Conservation (phyloP, 2,888 invertebrate species). For the Anorthoa munda region DNA sequence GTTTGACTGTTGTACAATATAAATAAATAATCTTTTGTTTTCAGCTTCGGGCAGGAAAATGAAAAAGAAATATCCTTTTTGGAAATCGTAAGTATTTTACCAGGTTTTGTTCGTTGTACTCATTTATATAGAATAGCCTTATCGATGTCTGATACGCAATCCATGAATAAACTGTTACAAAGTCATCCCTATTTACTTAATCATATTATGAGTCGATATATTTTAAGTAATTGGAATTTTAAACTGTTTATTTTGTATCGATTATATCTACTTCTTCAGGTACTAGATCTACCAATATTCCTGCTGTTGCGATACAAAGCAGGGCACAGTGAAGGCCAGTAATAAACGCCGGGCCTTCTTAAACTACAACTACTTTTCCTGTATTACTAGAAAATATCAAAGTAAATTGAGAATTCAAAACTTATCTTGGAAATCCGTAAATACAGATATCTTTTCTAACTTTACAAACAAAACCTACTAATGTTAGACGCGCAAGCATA, state of each 20-base stretch:
- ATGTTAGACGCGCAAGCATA: neutral
- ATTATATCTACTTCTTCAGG: neutral
- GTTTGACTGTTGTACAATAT: slow-evolving; percentile 7
- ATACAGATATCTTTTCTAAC: slow-evolving; percentile 8
- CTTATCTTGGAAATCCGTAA: slow-evolving; percentile 9
- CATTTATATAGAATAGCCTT: neutral
- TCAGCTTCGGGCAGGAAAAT: slow-evolving; percentile 42
- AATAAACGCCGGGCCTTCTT: no score
- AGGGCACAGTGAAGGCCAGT: no score
- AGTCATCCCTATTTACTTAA: neutral
- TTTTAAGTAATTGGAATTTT: neutral
- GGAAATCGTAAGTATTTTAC: slow-evolving; percentile 66
- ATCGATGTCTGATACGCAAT: neutral
- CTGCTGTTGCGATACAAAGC: neutral
- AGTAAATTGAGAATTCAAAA: neutral
- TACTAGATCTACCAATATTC: neutral
- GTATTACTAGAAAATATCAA: neutral
- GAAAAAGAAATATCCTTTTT: slow-evolving; percentile 53
- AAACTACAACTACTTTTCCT: no score
- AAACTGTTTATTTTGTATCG: neutral
- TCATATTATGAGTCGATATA: neutral
- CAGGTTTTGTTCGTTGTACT: neutral
- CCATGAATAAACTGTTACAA: neutral
- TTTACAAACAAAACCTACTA: neutral
- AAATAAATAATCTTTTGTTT: slow-evolving; percentile 35